Conservation (phyloP, 2,888 invertebrate species). For the Mongoloraphidia duomilia region DNA sequence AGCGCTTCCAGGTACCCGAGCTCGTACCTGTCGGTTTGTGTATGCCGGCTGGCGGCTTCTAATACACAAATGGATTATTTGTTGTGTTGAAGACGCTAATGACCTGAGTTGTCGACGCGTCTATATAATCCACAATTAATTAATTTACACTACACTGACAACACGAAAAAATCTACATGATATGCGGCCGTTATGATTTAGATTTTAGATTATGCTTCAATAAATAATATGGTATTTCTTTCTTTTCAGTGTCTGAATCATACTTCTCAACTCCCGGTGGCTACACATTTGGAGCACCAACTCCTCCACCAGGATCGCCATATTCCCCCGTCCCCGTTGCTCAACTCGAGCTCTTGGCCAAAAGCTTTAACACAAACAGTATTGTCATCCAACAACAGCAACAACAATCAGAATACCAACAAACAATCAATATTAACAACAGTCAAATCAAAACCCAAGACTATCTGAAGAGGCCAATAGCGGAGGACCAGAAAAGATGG, state of each 20-base stretch:
- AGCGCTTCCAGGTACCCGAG: too few species aligned
- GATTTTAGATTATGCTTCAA: too few species aligned
- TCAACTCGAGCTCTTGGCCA: slow-evolving; percentile 46
- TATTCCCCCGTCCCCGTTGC: slow-evolving; percentile 52
- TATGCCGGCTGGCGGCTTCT: too few species aligned
- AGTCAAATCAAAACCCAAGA: not conserved
- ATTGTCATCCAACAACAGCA: slow-evolving; percentile 29
- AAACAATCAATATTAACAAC: not conserved
- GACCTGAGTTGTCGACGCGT: too few species aligned
- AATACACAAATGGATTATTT: too few species aligned
- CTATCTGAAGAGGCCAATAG: not conserved
- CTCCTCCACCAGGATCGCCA: slow-evolving; percentile 47
- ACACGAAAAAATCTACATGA: too few species aligned
- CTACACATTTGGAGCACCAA: slow-evolving; percentile 47
- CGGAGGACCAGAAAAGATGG: not conserved
- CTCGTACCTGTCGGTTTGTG: too few species aligned
- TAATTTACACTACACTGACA: too few species aligned
- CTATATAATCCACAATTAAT: too few species aligned
- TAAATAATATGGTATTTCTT: slow-evolving; percentile 6
- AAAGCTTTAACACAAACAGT: slow-evolving; percentile 31
- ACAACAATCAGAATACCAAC: not conserved
- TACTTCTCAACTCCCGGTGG: slow-evolving; percentile 49
- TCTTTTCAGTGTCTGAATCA: slow-evolving; percentile 45
- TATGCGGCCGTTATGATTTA: too few species aligned
- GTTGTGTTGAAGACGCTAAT: too few species aligned